A percentile compares a stretch with the other conserved stretches of the same genome.
Evolutionary conservation across 2,113 vertebrate species (phyloP).

Genomic region (Datnioides undecimradiatus): DNA sequence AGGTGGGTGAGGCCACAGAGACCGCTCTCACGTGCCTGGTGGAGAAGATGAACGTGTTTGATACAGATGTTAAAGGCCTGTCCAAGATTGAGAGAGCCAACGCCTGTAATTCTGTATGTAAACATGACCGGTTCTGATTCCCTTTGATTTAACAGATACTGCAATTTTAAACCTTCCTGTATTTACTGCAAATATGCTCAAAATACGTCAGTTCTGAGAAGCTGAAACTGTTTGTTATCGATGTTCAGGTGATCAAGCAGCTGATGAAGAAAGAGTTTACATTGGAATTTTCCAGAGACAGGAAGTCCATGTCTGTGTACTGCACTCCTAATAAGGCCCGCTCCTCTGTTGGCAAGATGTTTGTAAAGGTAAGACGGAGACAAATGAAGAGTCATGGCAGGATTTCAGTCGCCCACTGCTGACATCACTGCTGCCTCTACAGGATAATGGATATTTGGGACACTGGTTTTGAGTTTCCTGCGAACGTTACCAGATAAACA

Average conservation of each 20-base stretch:
- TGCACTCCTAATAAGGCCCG: slow-evolving; percentile 95
- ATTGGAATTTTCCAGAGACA: slow-evolving; percentile 93
- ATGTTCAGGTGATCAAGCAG: slow-evolving; percentile 91
- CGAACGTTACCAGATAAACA: not conserved
- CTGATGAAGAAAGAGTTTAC: slow-evolving; percentile 96
- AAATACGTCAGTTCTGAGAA: too few species aligned
- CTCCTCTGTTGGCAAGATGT: slow-evolving; percentile 95
- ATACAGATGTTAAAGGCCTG: slow-evolving; percentile 86
- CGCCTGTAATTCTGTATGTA: slow-evolving; percentile 90
- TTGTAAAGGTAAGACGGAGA: slow-evolving; percentile 90
- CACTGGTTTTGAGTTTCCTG: not conserved
- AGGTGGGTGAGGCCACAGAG: slow-evolving; percentile 94
- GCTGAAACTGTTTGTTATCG: too few species aligned
- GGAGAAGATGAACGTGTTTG: slow-evolving; percentile 97
- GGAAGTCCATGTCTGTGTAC: slow-evolving; percentile 99
- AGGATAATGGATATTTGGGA: not conserved
- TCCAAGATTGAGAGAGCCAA: slow-evolving; percentile 92
- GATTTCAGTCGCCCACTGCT: not conserved
- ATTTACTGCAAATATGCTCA: not conserved
- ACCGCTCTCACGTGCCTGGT: slow-evolving; percentile 91
- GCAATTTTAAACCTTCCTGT: not conserved
- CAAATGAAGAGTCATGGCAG: not conserved
- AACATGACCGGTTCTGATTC: not conserved
- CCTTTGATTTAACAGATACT: not conserved
- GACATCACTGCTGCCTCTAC: not conserved